phyloP scores from a whole-genome alignment of 1,140 invertebrate species.

The Halesus radiatus region DNA sequence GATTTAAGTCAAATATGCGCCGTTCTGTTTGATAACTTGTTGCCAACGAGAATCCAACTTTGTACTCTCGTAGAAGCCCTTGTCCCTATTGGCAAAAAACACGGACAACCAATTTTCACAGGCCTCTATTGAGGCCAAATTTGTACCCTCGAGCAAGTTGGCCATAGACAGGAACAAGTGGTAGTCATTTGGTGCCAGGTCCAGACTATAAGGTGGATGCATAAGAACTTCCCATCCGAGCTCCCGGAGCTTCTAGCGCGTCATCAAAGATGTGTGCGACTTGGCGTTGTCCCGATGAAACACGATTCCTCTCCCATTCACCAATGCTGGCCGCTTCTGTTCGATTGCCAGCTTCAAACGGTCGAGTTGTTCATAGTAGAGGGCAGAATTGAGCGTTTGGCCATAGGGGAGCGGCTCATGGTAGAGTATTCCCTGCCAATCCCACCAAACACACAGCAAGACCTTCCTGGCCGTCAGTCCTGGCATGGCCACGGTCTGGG shows the following conservation, averaged over 20 bases:
- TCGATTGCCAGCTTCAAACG: conserved; percentile 20
- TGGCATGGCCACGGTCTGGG: conserved; percentile 8
- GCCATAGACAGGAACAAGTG: too few relatives aligned
- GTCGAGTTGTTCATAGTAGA: conserved; percentile 14
- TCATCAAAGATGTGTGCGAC: conserved; percentile 17
- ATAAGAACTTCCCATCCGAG: conserved; percentile 22
- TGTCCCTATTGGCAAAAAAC: conserved; percentile 14
- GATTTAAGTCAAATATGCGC: conserved; percentile 24
- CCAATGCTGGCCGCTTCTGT: conserved; percentile 22
- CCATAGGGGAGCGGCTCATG: conserved; percentile 1
- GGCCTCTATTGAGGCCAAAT: not conserved
- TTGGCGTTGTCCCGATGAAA: conserved; percentile 17
- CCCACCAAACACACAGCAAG: conserved; percentile 16
- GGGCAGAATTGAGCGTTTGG: conserved; percentile 11
- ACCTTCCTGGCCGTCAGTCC: conserved; percentile 24
- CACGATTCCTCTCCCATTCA: conserved; percentile 21
- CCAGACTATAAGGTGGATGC: conserved; percentile 9
- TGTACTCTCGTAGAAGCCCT: conserved; percentile 21
- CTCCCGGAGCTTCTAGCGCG: conserved; percentile 9
- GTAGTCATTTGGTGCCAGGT: not conserved
- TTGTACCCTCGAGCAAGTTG: conserved; percentile 3
- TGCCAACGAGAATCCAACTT: conserved; percentile 23
- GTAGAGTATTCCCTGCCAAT: conserved; percentile 19
- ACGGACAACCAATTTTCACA: conserved; percentile 14
- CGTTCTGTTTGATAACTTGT: conserved; percentile 22